Evolutionary conservation across 1,140 invertebrate species (phyloP), one percentile per base, ranked within the genome.

Genomic region (Saccostrea echinata): DNA sequence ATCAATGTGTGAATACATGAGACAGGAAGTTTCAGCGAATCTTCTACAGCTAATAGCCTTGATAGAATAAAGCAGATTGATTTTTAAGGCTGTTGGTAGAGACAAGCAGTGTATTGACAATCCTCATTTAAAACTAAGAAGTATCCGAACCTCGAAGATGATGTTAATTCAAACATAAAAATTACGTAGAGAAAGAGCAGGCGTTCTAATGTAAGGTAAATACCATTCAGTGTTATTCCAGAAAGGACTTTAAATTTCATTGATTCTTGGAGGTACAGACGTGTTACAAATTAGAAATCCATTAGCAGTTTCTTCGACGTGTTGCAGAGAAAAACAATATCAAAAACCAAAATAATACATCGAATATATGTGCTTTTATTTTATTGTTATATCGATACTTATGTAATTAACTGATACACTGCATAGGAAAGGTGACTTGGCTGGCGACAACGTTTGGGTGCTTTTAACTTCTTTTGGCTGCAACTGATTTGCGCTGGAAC

Each of bases 1-100:
- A 61, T 61, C 55, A 61, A 61, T 61, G 18, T 61, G 55, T 61
- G 55, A 61, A n/a, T 18, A 61, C 16, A 2, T 61, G n/a, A 61
- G 55, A 61, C 43, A 61, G 55, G 55, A 61, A 61, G 55, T 61
- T 61, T 61, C 55, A 76, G 68, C 27, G 68, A 76, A 76, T 76
- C 68, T 30, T 30, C 27, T 27, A 30, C 9, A 16, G 27, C 68
- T 76, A 33, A 76, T 76, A 33, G 4, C 30, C 68, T 30, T 76
- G 68, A 76, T 76, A 24, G 24, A 76, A 30, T 76, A 76, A 27
- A 18, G 11, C 27, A 13, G 68, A 76, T 76, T 76, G 68, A 76
- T 76, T 76, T 76, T 76, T 76, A 16, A 76, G 68, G 68, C 27
- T 33, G 68, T 27, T 71, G 43, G 43, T 43, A 33, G 24, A 76